A percentile compares a stretch with the other conserved stretches of the same genome.
Evolutionary conservation across 2,797 vertebrate species (phyloP).

Genomic region (Smutsia gigantea): DNA sequence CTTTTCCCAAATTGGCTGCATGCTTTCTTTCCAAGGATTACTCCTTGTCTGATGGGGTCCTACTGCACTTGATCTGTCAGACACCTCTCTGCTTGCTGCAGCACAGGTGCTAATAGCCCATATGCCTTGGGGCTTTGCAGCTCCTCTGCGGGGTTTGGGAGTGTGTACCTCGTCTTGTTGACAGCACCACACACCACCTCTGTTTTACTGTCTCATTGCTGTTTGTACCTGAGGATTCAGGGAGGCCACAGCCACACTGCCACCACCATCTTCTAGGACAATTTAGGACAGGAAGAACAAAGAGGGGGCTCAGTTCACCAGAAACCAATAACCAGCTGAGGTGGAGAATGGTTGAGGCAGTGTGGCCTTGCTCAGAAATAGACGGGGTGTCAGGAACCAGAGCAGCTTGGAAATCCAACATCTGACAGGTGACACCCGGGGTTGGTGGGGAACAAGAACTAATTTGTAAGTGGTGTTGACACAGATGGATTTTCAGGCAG

Average conservation of each 20-base stretch:
- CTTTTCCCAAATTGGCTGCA: background rate
- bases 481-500: background rate
- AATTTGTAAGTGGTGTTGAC: background rate
- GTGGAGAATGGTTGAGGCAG: background rate
- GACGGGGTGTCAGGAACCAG: too few species aligned
- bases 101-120: accelerated
- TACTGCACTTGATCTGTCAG: background rate
- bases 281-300: background rate
- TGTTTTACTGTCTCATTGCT: accelerated
- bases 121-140: too few species aligned
- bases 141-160: background rate
- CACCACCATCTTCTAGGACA: background rate
- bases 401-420: accelerated
- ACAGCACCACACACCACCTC: accelerated
- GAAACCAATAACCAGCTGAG: background rate
- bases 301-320: background rate
- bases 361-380: too few species aligned
- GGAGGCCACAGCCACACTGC: background rate
- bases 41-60: background rate
- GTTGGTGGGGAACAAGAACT: too few species aligned
- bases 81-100: background rate
- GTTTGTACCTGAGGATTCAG: background rate
- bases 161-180: too few species aligned
- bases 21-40: background rate
- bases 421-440: too few species aligned